Evolutionary conservation across 2,888 invertebrate species (phyloP), one percentile per base, ranked within the genome.

Genomic region (Apodemia hepburni): DNA sequence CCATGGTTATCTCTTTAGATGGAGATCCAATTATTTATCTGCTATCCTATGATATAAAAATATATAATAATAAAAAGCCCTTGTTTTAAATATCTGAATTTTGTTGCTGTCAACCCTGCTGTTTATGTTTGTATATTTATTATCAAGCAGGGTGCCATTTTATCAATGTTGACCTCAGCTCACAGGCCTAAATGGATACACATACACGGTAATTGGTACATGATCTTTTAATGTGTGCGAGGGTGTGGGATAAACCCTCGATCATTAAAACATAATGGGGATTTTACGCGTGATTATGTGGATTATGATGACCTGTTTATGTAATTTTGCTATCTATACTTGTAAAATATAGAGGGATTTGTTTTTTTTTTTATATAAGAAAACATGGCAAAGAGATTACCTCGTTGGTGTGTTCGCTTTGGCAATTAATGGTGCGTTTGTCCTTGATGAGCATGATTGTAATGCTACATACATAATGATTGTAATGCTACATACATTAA

Each of bases 121-220:
- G 15, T 47, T 47, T 47, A 57, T 57, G 29, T 29, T 57, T 15
- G 57, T 57, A 8, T 57, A 57, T 57, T 47, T 17, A 57, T n/a
- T 57, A 29, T 29, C 15, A n/a, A 29, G 57, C 57, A 57, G 54
- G 54, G 22, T 54, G 9, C 57, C 29, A 29, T 27, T 57, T 57
- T 57, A 57, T 57, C 57, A 27, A 29, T 29, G 57, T 57, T 57
- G 29, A 57, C 57, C 57, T 57, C 57, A 57, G 29, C 57, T 15
- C 57, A n/a, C 47, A 29, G n/a, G 27, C 57, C 29, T 29, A 57
- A 57, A 54, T 27, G 54, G 27, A 15, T 42, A 27, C 29, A 29
- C 57, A 27, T 27, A 57, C 57, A 29, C 57, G 15, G 12, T 57
- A 29, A 57, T 15, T 29, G 57, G 7, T n/a, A 29, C 57, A 57